Conservation (phyloP, 2,888 invertebrate species). For the Andrena trimmerana region DNA sequence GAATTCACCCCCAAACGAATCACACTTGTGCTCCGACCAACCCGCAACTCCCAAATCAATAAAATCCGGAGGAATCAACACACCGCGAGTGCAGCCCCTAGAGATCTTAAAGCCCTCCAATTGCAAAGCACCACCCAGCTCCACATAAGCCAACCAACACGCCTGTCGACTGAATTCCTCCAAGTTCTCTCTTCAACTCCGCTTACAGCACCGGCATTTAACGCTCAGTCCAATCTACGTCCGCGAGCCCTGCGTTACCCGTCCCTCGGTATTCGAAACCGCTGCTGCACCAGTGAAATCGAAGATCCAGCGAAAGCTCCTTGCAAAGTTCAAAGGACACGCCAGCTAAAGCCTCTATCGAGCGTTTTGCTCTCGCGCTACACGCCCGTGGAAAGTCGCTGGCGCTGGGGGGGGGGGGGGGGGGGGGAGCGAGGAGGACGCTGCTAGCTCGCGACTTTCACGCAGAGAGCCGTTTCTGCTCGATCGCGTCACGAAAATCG, state of each 20-base stretch:
- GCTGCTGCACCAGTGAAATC: slow-evolving; percentile 45
- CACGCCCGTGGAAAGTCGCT: slow-evolving; percentile 63
- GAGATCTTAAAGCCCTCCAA: background rate
- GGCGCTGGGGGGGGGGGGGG: slow-evolving; percentile 15
- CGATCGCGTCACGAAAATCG: slow-evolving; percentile 69
- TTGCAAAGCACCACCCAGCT: background rate
- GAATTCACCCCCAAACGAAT: background rate
- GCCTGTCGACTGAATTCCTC: background rate
- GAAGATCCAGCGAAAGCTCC: slow-evolving; percentile 55
- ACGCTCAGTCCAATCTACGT: background rate
- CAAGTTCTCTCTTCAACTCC: slow-evolving; percentile 7
- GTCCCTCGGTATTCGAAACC: slow-evolving; percentile 7
- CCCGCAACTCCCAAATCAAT: background rate
- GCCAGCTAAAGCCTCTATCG: slow-evolving; percentile 20
- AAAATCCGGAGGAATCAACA: too few species aligned
- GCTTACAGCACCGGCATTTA: background rate
- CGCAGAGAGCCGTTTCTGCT: slow-evolving; percentile 62
- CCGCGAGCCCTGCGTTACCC: background rate
- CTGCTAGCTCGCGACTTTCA: slow-evolving; percentile 61
- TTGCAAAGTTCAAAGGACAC: slow-evolving; percentile 57
- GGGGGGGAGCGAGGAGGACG: slow-evolving; percentile 38
- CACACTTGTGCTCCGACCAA: background rate
- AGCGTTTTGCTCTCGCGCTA: slow-evolving; percentile 55
- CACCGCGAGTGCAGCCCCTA: too few species aligned
- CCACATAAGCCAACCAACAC: background rate